Evolutionary conservation across 2,888 invertebrate species (phyloP), one percentile per base, ranked within the genome.

Genomic region (Cheiracanthium punctorium): DNA sequence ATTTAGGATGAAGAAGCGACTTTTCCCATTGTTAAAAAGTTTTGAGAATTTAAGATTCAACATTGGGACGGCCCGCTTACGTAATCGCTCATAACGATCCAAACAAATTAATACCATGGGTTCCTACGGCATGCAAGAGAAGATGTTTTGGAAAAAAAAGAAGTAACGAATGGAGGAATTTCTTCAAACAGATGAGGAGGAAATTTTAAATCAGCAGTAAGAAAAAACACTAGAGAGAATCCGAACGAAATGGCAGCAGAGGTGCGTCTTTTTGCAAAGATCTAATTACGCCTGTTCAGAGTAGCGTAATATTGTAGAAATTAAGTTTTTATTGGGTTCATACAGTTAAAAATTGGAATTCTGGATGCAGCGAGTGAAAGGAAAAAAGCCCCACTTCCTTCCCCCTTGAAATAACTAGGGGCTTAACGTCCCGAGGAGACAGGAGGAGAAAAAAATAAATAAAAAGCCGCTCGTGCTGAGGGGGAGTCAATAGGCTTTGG

Each of bases 401-500:
- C n/a, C 32, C 20, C 58, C 58, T 17, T 24, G 43, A 84, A 84
- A 84, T 84, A 77, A 84, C 76, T 84, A 71, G 76, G 65, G 72
- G 82, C 82, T 84, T 84, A 84, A 69, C 17, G 33, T 58, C 58
- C 58, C 58, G 58, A 58, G 58, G 58, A 58, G 58, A 2, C 20
- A 58, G 24, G 17, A 20, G 58, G 58, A 24, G 24, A 48, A 48
- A 48, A 48, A 48, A 17, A 48, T 48, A 48, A 37, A 37, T 37
- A 64, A 64, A 67, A 69, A 69, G 69, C 14, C 33, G 33, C 69
- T 69, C n/a, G 69, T 69, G 37, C 33, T 33, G 69, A 33, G 37
- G 69, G n/a, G 69, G 69, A 69, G 69, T 69, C 17, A 69, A 69
- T 69, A 69, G 77, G 82, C 82, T 84, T 77, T 76, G 76, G 84